phyloP scores from a whole-genome alignment of 2,888 invertebrate species.

The Melanophora roralis region DNA sequence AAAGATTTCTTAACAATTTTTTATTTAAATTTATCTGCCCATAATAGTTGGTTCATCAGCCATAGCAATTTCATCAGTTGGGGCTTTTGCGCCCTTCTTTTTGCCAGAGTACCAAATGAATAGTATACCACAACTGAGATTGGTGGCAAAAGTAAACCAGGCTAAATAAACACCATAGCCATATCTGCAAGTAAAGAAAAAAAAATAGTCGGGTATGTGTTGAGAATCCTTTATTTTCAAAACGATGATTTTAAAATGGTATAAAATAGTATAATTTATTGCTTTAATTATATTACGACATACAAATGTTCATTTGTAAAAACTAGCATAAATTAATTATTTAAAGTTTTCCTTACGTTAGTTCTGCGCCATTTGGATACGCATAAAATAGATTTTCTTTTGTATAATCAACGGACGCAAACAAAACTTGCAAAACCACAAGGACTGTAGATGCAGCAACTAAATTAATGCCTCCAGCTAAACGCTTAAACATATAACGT shows the following conservation, averaged over 20 bases:
- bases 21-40: conserved; percentile 79
- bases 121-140: conserved; percentile 82
- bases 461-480: conserved; percentile 90
- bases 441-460: conserved; percentile 89
- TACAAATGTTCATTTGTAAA: too few species aligned
- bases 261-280: too few species aligned
- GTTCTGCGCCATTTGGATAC: conserved; percentile 82
- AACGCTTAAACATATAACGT: conserved; percentile 91
- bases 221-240: too few species aligned
- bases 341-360: conserved; percentile 78
- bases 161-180: conserved; percentile 86
- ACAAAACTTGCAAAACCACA: conserved; percentile 89
- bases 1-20: neutral
- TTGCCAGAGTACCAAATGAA: conserved; percentile 91
- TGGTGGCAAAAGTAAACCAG: conserved; percentile 86
- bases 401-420: conserved; percentile 85
- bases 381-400: conserved; percentile 81
- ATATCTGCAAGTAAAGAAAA: conserved; percentile 80
- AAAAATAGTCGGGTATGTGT: too few species aligned
- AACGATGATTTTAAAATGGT: too few species aligned
- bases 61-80: conserved; percentile 88
- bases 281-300: too few species aligned
- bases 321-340: too few species aligned
- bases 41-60: conserved; percentile 91
- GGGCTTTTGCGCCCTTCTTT: conserved; percentile 89